Evolutionary conservation across 2,113 vertebrate species (phyloP).

Genomic region (Cephalopholis sonnerati): DNA sequence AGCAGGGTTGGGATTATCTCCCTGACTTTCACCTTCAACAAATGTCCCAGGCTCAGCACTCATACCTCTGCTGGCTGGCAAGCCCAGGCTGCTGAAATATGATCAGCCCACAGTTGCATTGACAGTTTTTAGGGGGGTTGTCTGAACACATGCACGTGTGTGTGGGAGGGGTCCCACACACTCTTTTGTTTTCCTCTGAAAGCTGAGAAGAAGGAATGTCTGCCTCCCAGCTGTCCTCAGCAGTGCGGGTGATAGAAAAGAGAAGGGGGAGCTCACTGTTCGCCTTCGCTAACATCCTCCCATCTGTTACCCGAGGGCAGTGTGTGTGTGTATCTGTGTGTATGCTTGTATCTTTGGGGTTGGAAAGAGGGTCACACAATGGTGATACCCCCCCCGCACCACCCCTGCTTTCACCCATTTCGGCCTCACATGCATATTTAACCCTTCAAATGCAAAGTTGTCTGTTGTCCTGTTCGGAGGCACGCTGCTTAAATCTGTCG

Average conservation of each 20-base stretch:
- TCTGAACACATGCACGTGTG: conserved; percentile 72
- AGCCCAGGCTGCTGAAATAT: conserved; percentile 63
- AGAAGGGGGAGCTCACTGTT: conserved; percentile 61
- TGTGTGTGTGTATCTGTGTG: conserved; percentile 55
- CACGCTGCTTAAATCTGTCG: conserved; percentile 76
- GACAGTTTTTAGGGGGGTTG: conserved; percentile 56
- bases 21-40: conserved; percentile 75
- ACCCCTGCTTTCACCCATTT: conserved; percentile 43
- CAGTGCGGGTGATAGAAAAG: conserved; percentile 55
- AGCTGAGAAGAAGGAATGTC: conserved; percentile 83
- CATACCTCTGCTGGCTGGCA: conserved; percentile 46
- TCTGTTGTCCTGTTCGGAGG: conserved; percentile 73
- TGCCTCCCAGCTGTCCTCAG: conserved; percentile 83
- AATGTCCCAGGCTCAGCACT: conserved; percentile 53
- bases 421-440: conserved; percentile 78
- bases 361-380: conserved; percentile 73
- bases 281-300: conserved; percentile 66
- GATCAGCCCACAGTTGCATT: conserved; percentile 72
- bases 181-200: conserved; percentile 81
- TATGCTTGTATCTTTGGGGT: conserved; percentile 40
- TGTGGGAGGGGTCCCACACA: conserved; percentile 74
- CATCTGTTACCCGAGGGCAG: conserved; percentile 73
- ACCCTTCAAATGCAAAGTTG: conserved; percentile 80
- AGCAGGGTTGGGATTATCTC: conserved; percentile 54
- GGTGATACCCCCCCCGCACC: conserved; percentile 30